These are phyloP conservation scores for Leptarthrus brevirostris DNA, from an alignment of 2,888 invertebrate species.

Conservation along the genomic window DNA sequence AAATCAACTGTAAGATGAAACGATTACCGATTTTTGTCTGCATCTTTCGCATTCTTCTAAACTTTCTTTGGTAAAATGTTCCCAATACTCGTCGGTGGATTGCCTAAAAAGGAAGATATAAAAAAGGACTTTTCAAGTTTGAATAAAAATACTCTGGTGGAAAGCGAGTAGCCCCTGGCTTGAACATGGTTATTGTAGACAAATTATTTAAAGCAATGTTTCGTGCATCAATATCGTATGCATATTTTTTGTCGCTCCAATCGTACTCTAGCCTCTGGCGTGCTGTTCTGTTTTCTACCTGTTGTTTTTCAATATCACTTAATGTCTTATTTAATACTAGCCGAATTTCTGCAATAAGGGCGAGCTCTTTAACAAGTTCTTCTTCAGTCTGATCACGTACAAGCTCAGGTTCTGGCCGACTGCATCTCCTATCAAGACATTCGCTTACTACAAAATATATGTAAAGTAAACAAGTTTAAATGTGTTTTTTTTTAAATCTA, in stretches of 20 bases:
- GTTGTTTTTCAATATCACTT: conserved; percentile 76
- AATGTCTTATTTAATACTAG: conserved; percentile 73
- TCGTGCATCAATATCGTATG: conserved; percentile 79
- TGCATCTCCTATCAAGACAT: conserved; percentile 77
- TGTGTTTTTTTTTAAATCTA: conserved; percentile 14
- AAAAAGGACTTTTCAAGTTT: background rate
- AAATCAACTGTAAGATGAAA: background rate
- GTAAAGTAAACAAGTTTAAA: background rate
- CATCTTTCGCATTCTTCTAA: conserved; percentile 80
- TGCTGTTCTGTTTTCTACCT: conserved; percentile 80
- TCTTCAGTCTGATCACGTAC: conserved; percentile 82
- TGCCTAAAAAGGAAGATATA: conserved; percentile 69
- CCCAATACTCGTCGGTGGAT: conserved; percentile 87
- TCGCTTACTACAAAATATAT: conserved; percentile 70
- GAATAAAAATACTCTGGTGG: conserved; percentile 72
- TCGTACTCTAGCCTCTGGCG: conserved; percentile 88
- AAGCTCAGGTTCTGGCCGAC: conserved; percentile 78
- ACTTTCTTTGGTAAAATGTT: conserved; percentile 82
- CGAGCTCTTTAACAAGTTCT: conserved; percentile 80
- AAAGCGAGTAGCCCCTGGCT: conserved; percentile 83
- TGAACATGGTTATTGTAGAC: conserved; percentile 79
- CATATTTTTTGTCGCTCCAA: conserved; percentile 90
- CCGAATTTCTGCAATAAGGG: conserved; percentile 77
- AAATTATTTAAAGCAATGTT: conserved; percentile 77
- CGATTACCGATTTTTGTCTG: conserved; percentile 76